Base-by-base conservation (phyloP, 2,797 vertebrate species). In the Coreius guichenoti region DNA sequence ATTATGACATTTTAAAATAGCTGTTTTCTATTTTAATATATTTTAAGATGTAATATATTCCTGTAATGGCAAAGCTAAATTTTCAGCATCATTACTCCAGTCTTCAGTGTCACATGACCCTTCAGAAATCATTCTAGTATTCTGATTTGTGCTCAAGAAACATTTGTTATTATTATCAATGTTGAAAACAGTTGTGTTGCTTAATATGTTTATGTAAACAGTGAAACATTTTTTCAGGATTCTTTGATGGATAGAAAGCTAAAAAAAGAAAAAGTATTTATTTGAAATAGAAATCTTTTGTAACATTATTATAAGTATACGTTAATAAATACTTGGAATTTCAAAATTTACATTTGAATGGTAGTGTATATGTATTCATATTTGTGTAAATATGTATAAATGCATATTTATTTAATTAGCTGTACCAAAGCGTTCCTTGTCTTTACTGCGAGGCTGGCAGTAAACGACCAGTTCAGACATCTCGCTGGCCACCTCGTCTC, bases 391-490 rank as follows among this genome's bases (percentile, higher is more conserved):
- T 12, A 39, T 31, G 19, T 31, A 45, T 45, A 78, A 31, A 84
- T 33, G 9, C 43, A 31, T 19, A 43, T 43, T 67, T 14, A 67
- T 51, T 58, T 79, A 31, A 79, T 13, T 51, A 9, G n/a, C n/a
- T 90, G 91, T 94, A 99, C 98, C 96, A 90, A 99, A 96, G 77
- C 95, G 95, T 86, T 99, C 98, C 90, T 99, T 99, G 80, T 97
- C 97, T 92, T 99, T 98, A 95, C 97, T 99, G 86, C 96, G 96
- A 0, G 98, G 98, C 85, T 97, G 98, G 94, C 98, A 99, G 93
- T 99, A 99, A 69, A 99, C 96, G 17, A 98, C 98, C 89, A 99
- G 86, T 91, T 99, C 98, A 0, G 98, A 99, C 92, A 99, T 97
- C 92, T 99, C 98, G 76, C 96, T 97, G 88, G 98, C 97, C 84